Base-by-base conservation (phyloP, 2,797 vertebrate species). In the Manis crassicaudata region DNA sequence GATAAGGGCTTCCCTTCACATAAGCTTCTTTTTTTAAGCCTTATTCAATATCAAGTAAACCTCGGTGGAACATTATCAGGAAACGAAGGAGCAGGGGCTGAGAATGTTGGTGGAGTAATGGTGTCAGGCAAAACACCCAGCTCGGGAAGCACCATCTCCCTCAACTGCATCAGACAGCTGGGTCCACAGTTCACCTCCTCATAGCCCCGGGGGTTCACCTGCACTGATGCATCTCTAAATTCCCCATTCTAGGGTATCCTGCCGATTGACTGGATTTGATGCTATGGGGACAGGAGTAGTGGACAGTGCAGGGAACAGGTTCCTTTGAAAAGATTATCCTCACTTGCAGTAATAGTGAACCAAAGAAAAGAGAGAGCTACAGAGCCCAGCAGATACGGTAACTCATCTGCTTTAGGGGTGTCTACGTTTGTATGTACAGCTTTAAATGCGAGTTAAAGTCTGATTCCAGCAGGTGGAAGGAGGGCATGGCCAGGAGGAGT, bases 1-100 rank as follows among this genome's bases (percentile, higher is more conserved):
- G 79, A 95, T 95, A 97, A 97, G 73, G 50, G 12, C 65, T 93
- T 96, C 94, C 10, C 2, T 79, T 86, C 37, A 85, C 72, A 76
- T 68, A 72, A 81, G 58, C 23, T 52, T 88, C 77, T 90, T 77
- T 37, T 14, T 76, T 56, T 8, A 89, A 84, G 29, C 20, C n/a
- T 75, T 76, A 50, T 83, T 95, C 73, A 92, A 50, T 93, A 68
- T 87, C 80, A 56, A 65, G 40, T 83, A 80, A 68, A 91, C 85
- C 10, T 21, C 68, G 56, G 43, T 75, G 40, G 52, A 92, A 54
- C 27, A 70, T 86, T 92, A 43, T 95, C 92, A 76, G 20, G 73
- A 83, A 93, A 72, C 25, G 46, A 13, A 67, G 54, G 11, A 76
- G 20, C 52, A 75, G 46, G 95, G 23, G 60, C 27, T 72, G 76